phyloP scores from a whole-genome alignment of 2,797 vertebrate genomes.

The Chrysocyon brachyurus region DNA sequence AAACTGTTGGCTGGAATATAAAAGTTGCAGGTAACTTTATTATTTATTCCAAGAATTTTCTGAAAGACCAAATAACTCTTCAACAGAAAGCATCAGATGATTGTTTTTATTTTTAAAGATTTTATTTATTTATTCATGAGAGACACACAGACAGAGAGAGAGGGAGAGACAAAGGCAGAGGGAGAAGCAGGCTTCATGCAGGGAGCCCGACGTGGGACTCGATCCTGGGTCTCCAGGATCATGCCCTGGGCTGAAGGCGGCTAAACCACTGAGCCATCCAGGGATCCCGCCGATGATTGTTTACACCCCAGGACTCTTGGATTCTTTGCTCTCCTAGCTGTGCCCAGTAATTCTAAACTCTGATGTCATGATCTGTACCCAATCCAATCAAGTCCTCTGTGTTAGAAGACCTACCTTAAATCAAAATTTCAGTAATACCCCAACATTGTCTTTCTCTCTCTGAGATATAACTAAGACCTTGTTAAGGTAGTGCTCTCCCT shows the following conservation, averaged over 20 bases:
- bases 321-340: background rate
- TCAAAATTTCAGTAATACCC: background rate
- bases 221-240: too few relatives aligned
- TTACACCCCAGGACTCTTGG: background rate
- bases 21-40: slow-evolving; percentile 22
- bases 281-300: background rate
- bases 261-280: too few relatives aligned
- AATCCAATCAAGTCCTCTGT: background rate
- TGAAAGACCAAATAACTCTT: background rate
- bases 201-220: too few relatives aligned
- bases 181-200: too few relatives aligned
- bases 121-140: too few relatives aligned
- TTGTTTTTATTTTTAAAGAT: background rate
- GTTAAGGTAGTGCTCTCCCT: background rate
- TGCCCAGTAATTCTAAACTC: background rate
- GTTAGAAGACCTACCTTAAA: background rate
- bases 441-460: background rate
- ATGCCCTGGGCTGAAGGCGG: too few relatives aligned
- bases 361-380: background rate
- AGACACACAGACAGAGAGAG: too few relatives aligned
- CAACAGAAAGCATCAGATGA: slow-evolving; percentile 28
- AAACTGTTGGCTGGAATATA: background rate
- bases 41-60: slow-evolving; percentile 49
- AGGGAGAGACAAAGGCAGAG: too few relatives aligned
- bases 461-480: background rate